phyloP scores from a whole-genome alignment of 2,797 vertebrate species.

The Myotis daubentonii region DNA sequence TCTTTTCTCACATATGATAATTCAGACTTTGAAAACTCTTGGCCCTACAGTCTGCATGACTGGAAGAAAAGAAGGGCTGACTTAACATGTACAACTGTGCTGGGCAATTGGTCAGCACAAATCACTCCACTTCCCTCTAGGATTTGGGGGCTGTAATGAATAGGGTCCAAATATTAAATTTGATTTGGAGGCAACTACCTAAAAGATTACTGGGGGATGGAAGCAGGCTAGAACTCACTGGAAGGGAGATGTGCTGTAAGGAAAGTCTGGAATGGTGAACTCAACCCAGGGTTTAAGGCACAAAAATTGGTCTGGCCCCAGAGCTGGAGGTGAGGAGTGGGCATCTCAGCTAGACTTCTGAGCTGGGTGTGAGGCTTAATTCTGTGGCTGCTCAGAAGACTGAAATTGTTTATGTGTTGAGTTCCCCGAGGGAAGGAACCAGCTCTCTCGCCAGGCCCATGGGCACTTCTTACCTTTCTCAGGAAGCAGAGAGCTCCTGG shows the following conservation, averaged over 20 bases:
- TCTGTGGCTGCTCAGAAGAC: not conserved
- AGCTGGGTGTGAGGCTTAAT: not conserved
- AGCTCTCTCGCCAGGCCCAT: not conserved
- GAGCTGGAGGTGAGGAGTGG: not conserved
- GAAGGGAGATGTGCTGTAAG: not conserved
- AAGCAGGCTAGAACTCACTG: not conserved
- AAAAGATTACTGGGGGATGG: not conserved
- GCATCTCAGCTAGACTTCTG: not conserved
- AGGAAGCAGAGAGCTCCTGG: not conserved
- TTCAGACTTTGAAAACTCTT: not conserved
- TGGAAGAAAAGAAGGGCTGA: not conserved
- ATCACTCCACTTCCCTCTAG: not conserved
- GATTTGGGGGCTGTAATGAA: not conserved
- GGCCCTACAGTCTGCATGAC: not conserved
- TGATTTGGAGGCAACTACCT: not conserved
- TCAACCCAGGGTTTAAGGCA: not conserved
- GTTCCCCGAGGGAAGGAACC: not conserved
- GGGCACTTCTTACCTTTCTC: not conserved
- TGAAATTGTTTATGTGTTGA: not conserved
- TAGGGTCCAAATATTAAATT: not conserved
- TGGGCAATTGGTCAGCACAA: fast-evolving
- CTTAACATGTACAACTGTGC: not conserved
- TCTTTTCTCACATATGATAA: not conserved
- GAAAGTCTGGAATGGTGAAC: not conserved
- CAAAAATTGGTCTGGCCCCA: not conserved